Conservation (phyloP, 2,797 vertebrate species). For the Coregonus ussuriensis region DNA sequence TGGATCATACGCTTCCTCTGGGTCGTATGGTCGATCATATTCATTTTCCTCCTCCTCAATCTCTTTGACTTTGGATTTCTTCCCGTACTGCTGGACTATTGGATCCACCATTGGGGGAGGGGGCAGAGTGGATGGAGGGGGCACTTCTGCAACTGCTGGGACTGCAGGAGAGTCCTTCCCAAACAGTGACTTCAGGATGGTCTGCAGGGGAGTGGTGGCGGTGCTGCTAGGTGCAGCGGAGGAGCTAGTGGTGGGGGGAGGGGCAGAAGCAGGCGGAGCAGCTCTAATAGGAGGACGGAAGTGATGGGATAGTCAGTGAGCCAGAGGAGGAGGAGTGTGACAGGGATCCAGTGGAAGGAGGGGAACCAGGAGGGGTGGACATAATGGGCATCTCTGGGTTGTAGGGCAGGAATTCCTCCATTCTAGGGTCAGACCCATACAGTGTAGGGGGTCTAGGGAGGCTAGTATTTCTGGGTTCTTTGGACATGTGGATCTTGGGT, state of each 20-base stretch:
- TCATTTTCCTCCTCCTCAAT: conserved; percentile 77
- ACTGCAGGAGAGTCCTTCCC: conserved; percentile 66
- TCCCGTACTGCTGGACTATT: conserved; percentile 91
- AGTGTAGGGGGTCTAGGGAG: conserved; percentile 64
- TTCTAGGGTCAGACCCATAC: conserved; percentile 77
- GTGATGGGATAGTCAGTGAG: conserved; percentile 66
- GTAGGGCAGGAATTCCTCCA: conserved; percentile 74
- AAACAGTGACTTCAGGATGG: conserved; percentile 90
- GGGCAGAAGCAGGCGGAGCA: conserved; percentile 34
- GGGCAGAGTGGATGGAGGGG: conserved; percentile 44
- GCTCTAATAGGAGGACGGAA: conserved; percentile 54
- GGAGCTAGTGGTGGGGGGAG: conserved; percentile 47
- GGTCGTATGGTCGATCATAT: conserved; percentile 93
- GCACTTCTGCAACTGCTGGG: conserved; percentile 47
- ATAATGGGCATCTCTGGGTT: conserved; percentile 72
- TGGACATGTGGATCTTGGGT: conserved; percentile 70
- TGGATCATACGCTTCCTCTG: conserved; percentile 92
- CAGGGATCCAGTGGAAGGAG: conserved; percentile 71
- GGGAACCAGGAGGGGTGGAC: conserved; percentile 80
- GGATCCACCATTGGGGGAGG: conserved; percentile 82
- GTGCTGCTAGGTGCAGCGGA: conserved; percentile 64
- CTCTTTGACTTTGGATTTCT: conserved; percentile 79
- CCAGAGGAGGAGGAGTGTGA: conserved; percentile 72
- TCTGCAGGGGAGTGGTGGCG: conserved; percentile 75
- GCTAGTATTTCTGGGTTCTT: conserved; percentile 72